Percentiles rank a stretch among this genome's conserved stretches.
These are phyloP conservation scores for Zapus hudsonius DNA, from an alignment of 2,113 vertebrate species.

Conservation along the genomic window DNA sequence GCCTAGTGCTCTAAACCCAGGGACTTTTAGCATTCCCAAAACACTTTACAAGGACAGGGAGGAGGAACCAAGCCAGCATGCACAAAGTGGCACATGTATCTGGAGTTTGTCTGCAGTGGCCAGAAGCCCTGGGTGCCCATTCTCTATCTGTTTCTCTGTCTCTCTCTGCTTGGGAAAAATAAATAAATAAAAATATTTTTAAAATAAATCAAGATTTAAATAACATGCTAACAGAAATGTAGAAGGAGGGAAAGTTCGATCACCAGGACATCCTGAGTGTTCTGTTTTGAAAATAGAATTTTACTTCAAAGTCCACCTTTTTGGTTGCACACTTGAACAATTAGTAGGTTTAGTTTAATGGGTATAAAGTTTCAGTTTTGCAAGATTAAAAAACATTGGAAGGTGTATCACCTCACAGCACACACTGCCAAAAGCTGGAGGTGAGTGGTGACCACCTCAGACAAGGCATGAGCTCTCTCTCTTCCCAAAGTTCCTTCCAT, in stretches of 20 bases:
- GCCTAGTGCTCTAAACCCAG: not conserved
- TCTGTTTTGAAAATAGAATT: not conserved
- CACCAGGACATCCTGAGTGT: not conserved
- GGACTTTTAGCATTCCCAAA: not conserved
- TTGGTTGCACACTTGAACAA: not conserved
- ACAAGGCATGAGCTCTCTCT: not conserved
- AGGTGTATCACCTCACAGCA: not conserved
- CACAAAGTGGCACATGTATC: too few relatives aligned
- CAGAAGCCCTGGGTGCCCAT: too few relatives aligned
- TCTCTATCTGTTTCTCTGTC: too few relatives aligned
- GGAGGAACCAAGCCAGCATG: not conserved
- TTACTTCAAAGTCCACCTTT: not conserved
- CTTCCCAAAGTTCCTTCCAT: rapidly evolving
- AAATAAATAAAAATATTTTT: too few relatives aligned
- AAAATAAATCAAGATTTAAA: not conserved
- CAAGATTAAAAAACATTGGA: not conserved
- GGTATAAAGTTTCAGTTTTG: not conserved
- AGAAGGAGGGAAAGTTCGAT: not conserved
- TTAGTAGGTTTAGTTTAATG: not conserved
- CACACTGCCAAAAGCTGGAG: not conserved
- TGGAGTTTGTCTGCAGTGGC: too few relatives aligned
- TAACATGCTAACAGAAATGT: not conserved
- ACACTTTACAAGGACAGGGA: not conserved
- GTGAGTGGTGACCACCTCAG: not conserved
- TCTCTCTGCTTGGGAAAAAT: too few relatives aligned